Percentiles rank a stretch among this genome's conserved stretches.
Conservation (phyloP, 2,113 vertebrate genomes). For the Panthera uncia region DNA sequence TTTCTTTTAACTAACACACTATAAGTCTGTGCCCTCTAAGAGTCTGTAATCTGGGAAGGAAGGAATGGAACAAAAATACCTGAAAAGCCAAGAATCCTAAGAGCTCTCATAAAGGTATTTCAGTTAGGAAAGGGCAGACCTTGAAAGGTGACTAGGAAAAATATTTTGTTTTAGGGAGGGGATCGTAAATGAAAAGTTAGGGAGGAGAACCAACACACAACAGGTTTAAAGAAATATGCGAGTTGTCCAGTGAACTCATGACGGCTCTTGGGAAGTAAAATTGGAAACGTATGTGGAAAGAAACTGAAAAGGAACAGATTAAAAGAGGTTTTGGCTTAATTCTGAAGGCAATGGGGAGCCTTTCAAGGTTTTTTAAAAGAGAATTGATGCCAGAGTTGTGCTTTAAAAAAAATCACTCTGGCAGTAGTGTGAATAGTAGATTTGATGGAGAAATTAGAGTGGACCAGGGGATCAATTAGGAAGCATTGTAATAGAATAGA, state of each 20-base stretch:
- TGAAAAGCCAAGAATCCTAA: slow-evolving; percentile 19
- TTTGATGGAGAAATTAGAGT: slow-evolving; percentile 15
- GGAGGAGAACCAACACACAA: not conserved
- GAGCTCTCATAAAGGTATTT: not conserved
- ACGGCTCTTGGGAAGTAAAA: not conserved
- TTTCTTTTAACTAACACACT: not conserved
- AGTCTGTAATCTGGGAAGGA: not conserved
- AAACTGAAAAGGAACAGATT: not conserved
- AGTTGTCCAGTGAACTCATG: not conserved
- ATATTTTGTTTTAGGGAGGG: not conserved
- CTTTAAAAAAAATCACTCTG: not conserved
- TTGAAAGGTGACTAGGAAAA: slow-evolving; percentile 38
- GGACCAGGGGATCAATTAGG: not conserved
- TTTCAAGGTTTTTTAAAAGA: slow-evolving; percentile 33
- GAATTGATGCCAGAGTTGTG: not conserved
- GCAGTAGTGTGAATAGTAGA: not conserved
- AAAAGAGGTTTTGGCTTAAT: not conserved
- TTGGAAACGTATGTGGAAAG: not conserved
- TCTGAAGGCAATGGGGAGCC: not conserved
- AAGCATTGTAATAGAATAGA: not conserved
- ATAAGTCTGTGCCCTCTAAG: not conserved
- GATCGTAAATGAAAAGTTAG: not conserved
- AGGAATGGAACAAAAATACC: slow-evolving; percentile 7
- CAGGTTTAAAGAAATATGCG: not conserved
- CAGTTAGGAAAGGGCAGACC: not conserved